Conservation (phyloP, 1,140 invertebrate species). For the Venustaconcha ellipsiformis region DNA sequence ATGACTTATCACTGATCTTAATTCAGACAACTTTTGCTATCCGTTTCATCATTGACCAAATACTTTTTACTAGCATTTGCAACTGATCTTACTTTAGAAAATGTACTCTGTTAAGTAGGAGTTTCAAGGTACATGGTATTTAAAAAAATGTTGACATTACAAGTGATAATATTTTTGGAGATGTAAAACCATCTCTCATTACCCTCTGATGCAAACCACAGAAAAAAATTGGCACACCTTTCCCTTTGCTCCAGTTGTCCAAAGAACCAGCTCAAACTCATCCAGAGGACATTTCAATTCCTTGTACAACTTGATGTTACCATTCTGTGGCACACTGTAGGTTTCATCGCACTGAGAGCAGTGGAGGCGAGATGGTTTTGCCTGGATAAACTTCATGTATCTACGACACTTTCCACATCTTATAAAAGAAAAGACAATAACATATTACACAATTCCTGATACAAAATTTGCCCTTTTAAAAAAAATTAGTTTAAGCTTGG, state of each 20-base stretch:
- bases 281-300: conserved; percentile 98
- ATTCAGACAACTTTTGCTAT: too few species aligned
- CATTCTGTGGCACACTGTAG: conserved; percentile 86
- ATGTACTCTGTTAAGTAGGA: background rate
- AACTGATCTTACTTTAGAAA: too few species aligned
- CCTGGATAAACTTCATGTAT: conserved; percentile 98
- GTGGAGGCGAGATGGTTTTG: conserved; percentile 92
- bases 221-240: conserved; percentile 71
- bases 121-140: background rate
- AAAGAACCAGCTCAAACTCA: conserved; percentile 95
- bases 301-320: conserved; percentile 92
- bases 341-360: conserved; percentile 98
- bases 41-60: too few species aligned
- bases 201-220: background rate
- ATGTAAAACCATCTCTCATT: background rate
- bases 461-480: too few species aligned
- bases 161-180: background rate
- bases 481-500: too few species aligned
- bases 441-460: too few species aligned
- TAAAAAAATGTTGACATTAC: too few species aligned
- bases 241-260: conserved; percentile 90
- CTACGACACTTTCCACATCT: conserved; percentile 97
- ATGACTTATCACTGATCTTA: too few species aligned
- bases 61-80: too few species aligned
- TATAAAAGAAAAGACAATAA: conserved; percentile 21